Evolutionary conservation across 2,797 vertebrate species (phyloP).

Genomic region (Rhabdomys pumilio): DNA sequence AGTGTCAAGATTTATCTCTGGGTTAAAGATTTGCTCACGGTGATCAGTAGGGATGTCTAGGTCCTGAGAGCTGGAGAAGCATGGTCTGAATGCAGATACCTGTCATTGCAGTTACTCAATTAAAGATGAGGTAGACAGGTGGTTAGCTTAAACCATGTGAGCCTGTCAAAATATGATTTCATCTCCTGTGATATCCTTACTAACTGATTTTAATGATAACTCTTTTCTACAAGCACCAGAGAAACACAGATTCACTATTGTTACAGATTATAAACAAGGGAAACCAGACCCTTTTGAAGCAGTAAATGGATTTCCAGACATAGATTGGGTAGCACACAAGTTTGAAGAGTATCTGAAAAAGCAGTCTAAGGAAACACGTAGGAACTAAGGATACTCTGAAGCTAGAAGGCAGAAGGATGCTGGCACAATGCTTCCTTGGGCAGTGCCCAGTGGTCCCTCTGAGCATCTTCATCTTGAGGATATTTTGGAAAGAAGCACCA

Average conservation of each 20-base stretch:
- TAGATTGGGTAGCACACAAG: background rate
- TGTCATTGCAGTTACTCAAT: background rate
- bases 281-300: background rate
- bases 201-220: background rate
- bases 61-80: background rate
- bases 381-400: background rate
- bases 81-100: background rate
- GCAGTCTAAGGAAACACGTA: background rate
- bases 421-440: background rate
- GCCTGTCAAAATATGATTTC: background rate
- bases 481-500: conserved; percentile 17
- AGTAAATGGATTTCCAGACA: background rate
- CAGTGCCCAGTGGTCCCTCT: background rate
- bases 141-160: background rate
- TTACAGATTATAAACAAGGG: background rate
- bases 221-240: background rate
- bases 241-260: background rate
- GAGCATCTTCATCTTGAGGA: accelerated
- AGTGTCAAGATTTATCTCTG: conserved; percentile 16
- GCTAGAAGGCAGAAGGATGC: background rate
- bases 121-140: background rate
- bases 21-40: background rate
- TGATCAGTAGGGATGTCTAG: background rate
- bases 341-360: background rate
- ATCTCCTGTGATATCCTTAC: background rate